phyloP scores from a whole-genome alignment of 2,888 invertebrate genomes.

The Caenorhabditis wallacei region DNA sequence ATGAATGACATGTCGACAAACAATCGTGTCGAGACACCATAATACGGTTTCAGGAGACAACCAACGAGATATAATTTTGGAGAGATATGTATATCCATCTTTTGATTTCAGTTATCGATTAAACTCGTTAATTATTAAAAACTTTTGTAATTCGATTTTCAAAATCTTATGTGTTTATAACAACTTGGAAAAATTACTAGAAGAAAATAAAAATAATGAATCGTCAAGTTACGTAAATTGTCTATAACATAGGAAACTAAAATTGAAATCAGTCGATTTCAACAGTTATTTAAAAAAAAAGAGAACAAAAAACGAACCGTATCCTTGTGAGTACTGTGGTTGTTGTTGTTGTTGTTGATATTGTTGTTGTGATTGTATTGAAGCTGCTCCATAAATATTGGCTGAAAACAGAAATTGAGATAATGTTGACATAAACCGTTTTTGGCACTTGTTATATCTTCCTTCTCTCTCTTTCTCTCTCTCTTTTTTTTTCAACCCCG shows the following conservation, averaged over 20 bases:
- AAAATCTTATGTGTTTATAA: conserved; percentile 2
- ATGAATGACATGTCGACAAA: conserved; percentile 54
- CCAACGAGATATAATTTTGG: background rate
- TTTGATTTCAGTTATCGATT: no score
- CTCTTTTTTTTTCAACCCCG: background rate
- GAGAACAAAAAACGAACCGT: conserved; percentile 29
- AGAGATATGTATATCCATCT: no score
- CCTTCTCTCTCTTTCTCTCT: no score
- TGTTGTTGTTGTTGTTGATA: conserved; percentile 29
- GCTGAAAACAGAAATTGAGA: conserved; percentile 23
- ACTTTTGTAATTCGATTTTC: background rate
- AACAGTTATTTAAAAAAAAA: no score
- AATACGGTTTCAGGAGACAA: conserved; percentile 15
- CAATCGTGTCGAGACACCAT: conserved; percentile 41
- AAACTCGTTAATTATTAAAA: no score
- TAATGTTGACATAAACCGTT: conserved; percentile 1
- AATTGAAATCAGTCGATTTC: no score
- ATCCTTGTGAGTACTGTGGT: conserved; percentile 39
- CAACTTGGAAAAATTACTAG: no score
- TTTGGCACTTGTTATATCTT: conserved; percentile 4
- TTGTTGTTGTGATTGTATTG: conserved; percentile 18
- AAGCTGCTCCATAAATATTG: conserved; percentile 45
- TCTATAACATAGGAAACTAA: no score
- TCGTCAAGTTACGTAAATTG: no score
- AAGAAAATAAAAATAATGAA: no score